Evolutionary conservation across 2,797 vertebrate genomes (phyloP).

Genomic region (Liasis olivaceus): DNA sequence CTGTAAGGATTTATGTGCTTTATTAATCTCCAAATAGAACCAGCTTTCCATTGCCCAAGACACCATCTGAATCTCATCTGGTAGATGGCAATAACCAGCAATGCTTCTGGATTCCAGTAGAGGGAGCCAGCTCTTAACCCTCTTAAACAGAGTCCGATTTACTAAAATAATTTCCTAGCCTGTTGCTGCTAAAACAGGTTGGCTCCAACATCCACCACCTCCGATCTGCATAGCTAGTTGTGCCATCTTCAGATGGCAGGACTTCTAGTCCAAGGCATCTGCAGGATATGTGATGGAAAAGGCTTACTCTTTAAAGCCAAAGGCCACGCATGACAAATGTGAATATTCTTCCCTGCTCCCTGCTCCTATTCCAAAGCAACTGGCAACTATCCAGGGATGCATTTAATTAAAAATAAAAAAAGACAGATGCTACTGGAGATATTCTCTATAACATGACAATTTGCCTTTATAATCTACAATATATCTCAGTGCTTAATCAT

Average conservation of each 20-base stretch:
- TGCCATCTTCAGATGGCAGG: neutral
- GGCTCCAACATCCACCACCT: neutral
- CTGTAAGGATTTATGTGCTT: neutral
- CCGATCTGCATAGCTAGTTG: neutral
- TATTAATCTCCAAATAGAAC: neutral
- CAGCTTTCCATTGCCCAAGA: neutral
- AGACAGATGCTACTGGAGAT: neutral
- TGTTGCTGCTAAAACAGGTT: neutral
- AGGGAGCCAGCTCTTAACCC: constrained; percentile 51
- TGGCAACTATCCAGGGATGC: neutral
- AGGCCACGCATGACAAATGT: neutral
- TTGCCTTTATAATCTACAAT: neutral
- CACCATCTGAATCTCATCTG: neutral
- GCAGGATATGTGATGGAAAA: neutral
- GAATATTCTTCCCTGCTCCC: neutral
- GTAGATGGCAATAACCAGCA: neutral
- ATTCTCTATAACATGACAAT: neutral
- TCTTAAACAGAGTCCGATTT: neutral
- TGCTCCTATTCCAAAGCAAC: neutral
- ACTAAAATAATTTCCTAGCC: neutral
- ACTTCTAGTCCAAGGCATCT: neutral
- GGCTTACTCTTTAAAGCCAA: neutral
- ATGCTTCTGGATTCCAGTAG: constrained; percentile 53
- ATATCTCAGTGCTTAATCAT: neutral
- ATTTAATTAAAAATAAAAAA: neutral